Percentiles rank a stretch among this genome's conserved stretches.
Conservation (phyloP, 2,888 invertebrate species). For the Volucella zonaria region DNA sequence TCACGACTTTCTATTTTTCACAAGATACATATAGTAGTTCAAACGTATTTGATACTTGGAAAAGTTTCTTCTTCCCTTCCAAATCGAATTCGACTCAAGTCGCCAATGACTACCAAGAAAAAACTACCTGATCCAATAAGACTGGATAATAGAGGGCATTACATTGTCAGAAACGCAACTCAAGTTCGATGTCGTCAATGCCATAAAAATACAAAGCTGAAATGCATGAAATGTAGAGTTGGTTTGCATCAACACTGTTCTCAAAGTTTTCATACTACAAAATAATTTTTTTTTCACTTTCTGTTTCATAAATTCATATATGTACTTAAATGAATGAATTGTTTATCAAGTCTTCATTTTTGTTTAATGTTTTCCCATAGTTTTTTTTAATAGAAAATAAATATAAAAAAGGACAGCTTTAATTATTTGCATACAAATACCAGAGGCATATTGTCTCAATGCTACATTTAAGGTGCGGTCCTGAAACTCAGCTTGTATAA, state of each 20-base stretch:
- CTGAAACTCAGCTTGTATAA: too few species aligned
- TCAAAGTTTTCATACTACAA: slow-evolving; percentile 9
- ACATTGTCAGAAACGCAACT: not conserved
- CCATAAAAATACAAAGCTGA: not conserved
- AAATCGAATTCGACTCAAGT: slow-evolving; percentile 9
- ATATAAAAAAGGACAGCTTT: too few species aligned
- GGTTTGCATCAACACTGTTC: slow-evolving; percentile 3
- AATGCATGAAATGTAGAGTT: slow-evolving; percentile 8
- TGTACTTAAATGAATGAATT: too few species aligned
- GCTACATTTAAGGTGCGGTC: too few species aligned
- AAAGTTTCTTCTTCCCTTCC: slow-evolving; percentile 11
- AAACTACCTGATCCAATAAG: not conserved
- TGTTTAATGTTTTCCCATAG: too few species aligned
- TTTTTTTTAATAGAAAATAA: too few species aligned
- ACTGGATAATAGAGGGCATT: not conserved
- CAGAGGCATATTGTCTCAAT: too few species aligned
- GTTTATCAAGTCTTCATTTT: too few species aligned
- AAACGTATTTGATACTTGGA: slow-evolving; percentile 14
- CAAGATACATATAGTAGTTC: slow-evolving; percentile 17
- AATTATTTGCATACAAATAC: too few species aligned
- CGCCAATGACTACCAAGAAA: slow-evolving; percentile 1
- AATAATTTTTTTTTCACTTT: too few species aligned
- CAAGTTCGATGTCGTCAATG: slow-evolving; percentile 13
- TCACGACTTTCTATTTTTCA: slow-evolving; percentile 23
- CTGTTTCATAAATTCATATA: too few species aligned